phyloP scores from a whole-genome alignment of 2,888 invertebrate genomes.

The Caenorhabditis virilis region DNA sequence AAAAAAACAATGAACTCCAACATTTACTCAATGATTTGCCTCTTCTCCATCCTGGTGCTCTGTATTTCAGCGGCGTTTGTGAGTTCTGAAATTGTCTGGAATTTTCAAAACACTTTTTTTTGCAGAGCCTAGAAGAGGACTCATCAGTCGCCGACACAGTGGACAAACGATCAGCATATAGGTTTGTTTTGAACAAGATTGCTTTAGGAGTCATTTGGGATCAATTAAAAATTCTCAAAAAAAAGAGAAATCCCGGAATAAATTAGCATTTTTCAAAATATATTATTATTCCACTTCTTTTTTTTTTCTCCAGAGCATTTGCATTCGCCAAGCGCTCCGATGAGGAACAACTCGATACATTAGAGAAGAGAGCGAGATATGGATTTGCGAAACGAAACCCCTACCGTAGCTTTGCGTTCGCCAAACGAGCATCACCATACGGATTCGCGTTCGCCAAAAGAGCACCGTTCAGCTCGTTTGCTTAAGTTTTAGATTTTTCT shows the following conservation, averaged over 20 bases:
- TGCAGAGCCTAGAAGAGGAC: too few species aligned
- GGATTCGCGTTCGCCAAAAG: slow-evolving; percentile 53
- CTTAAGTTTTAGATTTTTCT: slow-evolving; percentile 17
- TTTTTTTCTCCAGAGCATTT: slow-evolving; percentile 31
- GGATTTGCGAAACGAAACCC: slow-evolving; percentile 47
- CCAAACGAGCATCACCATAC: slow-evolving; percentile 49
- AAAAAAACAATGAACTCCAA: slow-evolving; percentile 19
- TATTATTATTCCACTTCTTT: not conserved
- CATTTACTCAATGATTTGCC: slow-evolving; percentile 32
- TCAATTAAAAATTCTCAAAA: not conserved
- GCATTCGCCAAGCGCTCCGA: slow-evolving; percentile 47
- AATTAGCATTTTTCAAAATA: too few species aligned
- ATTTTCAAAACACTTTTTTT: too few species aligned
- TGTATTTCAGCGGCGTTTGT: slow-evolving; percentile 31
- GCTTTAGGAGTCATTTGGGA: too few species aligned
- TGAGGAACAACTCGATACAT: slow-evolving; percentile 32
- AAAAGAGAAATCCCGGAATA: not conserved
- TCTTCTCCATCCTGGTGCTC: slow-evolving; percentile 27
- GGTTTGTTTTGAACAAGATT: too few species aligned
- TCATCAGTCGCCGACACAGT: not conserved
- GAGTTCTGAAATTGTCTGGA: too few species aligned
- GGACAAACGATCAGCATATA: slow-evolving; percentile 37
- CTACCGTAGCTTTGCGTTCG: slow-evolving; percentile 48
- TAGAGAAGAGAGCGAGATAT: slow-evolving; percentile 46
- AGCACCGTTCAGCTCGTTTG: slow-evolving; percentile 41